Percentiles rank a stretch among this genome's conserved stretches.
Conservation (phyloP, 2,797 vertebrate species). For the Platalea minor region DNA sequence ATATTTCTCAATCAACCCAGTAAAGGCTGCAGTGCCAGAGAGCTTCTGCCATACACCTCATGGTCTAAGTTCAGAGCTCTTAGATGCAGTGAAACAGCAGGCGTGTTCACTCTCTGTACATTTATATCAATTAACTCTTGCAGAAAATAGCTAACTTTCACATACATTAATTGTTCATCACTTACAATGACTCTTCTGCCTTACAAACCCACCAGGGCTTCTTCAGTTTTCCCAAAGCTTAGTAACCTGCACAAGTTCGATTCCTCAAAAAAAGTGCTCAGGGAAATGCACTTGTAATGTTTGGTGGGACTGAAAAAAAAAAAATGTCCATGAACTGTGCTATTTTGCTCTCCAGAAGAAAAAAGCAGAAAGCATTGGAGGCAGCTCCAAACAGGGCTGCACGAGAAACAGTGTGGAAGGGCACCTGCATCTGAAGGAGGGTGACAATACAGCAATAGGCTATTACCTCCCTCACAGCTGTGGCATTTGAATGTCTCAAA, state of each 20-base stretch:
- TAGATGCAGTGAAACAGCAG: not conserved
- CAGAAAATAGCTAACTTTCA: not conserved
- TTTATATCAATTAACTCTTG: conserved; percentile 51
- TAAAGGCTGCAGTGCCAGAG: not conserved
- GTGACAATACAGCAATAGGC: not conserved
- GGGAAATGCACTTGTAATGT: not conserved
- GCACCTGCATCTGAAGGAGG: not conserved
- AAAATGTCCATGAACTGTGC: no score
- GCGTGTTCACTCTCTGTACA: not conserved
- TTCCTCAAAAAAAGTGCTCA: not conserved
- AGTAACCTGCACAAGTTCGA: not conserved
- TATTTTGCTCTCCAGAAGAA: not conserved
- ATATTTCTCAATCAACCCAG: not conserved
- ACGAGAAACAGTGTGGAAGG: not conserved
- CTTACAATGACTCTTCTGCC: not conserved
- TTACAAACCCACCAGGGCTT: not conserved
- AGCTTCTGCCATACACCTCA: not conserved
- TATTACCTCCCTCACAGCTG: not conserved
- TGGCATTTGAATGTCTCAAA: not conserved
- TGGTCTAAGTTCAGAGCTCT: not conserved
- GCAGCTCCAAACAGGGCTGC: not conserved
- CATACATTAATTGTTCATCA: not conserved
- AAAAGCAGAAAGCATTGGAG: not conserved
- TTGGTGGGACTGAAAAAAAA: not conserved
- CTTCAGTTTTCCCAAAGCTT: not conserved